phyloP scores from a whole-genome alignment of 2,888 invertebrate genomes.

The Aspidiotus destructor region DNA sequence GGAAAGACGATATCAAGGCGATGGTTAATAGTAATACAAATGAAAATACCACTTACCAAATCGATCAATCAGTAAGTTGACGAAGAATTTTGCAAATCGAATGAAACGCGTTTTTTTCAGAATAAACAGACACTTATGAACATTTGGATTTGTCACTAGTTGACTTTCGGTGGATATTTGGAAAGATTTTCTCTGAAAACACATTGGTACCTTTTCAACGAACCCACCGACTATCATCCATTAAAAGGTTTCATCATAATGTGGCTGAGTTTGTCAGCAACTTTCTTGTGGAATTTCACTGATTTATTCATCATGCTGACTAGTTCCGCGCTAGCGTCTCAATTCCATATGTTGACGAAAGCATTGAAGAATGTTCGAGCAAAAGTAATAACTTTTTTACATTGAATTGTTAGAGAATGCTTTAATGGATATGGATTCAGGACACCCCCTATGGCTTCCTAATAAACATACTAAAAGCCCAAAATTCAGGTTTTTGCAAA shows the following conservation, averaged over 20 bases:
- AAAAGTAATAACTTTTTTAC: conserved; percentile 42
- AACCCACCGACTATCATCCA: conserved; percentile 34
- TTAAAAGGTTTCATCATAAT: conserved; percentile 37
- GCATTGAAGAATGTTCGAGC: conserved; percentile 46
- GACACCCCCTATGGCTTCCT: too few species aligned
- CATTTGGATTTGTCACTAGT: conserved; percentile 22
- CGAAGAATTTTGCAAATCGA: too few species aligned
- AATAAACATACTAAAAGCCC: too few species aligned
- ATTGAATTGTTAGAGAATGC: too few species aligned
- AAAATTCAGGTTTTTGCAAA: too few species aligned
- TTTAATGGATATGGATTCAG: too few species aligned
- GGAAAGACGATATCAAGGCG: conserved; percentile 35
- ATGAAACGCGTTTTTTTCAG: too few species aligned
- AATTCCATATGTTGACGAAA: conserved; percentile 41
- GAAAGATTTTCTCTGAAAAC: conserved; percentile 36
- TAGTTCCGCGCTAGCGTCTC: conserved; percentile 37
- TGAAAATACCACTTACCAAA: conserved; percentile 30
- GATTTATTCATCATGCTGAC: conserved; percentile 40
- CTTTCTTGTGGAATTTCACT: conserved; percentile 40
- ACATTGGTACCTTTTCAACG: conserved; percentile 37
- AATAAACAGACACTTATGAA: too few species aligned
- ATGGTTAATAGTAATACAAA: conserved; percentile 34
- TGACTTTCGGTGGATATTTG: conserved; percentile 35
- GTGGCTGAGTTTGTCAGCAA: conserved; percentile 38
- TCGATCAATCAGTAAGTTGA: conserved; percentile 35